Evolutionary conservation across 2,113 vertebrate genomes (phyloP).

Genomic region (Ivindomyrus marchei): DNA sequence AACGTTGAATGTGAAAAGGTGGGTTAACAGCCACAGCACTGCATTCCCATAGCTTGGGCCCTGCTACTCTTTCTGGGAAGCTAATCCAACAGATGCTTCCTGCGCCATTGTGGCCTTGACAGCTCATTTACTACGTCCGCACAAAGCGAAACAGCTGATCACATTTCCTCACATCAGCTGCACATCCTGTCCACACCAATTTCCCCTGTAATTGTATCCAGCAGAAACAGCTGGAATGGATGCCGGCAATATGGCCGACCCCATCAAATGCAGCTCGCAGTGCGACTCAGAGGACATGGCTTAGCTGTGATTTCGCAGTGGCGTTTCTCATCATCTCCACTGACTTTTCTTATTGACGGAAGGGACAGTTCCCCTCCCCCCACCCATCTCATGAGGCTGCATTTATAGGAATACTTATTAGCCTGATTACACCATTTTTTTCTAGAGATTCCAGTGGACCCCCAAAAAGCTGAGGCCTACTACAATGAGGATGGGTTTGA

Average conservation of each 20-base stretch:
- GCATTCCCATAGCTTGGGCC: not conserved
- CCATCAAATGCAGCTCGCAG: not conserved
- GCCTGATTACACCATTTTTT: not conserved
- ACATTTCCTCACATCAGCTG: not conserved
- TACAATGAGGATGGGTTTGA: constrained; percentile 70
- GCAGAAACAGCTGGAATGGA: not conserved
- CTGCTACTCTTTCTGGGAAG: not conserved
- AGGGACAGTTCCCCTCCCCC: not conserved
- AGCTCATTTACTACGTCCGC: not conserved
- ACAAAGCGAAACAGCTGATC: not conserved
- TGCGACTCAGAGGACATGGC: not conserved
- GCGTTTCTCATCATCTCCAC: not conserved
- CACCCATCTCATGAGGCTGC: not conserved
- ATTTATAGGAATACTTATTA: not conserved
- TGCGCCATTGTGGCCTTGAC: not conserved
- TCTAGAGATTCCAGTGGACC: constrained; percentile 76
- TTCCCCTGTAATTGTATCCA: not conserved
- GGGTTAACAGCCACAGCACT: not conserved
- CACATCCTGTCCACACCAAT: not conserved
- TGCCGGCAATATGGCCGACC: not conserved
- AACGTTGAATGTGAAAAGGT: not conserved
- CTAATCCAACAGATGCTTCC: not conserved
- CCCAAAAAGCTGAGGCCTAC: constrained; percentile 67
- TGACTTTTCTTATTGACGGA: not conserved
- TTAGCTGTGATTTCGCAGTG: not conserved